Conservation (phyloP, 2,113 vertebrate genomes). For the Lichenostomus cassidix region DNA sequence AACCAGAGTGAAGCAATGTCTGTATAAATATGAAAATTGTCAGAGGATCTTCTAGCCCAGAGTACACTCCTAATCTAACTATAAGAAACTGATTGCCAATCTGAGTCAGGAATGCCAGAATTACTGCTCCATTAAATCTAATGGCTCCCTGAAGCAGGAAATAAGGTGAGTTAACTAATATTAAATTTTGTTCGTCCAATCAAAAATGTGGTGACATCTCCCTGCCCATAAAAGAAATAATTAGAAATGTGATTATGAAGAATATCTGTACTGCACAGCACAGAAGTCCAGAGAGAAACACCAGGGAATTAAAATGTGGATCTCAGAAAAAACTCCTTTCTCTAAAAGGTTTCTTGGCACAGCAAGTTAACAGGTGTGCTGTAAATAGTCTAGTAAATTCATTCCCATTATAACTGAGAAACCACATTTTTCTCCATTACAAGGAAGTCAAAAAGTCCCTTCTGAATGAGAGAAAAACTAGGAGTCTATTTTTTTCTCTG, state of each 20-base stretch:
- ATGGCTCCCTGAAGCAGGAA: conserved; percentile 59
- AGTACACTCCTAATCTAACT: conserved; percentile 55
- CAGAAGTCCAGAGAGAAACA: conserved; percentile 14
- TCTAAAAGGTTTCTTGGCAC: not conserved
- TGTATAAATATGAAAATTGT: conserved; percentile 47
- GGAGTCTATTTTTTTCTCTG: not conserved
- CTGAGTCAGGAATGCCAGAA: conserved; percentile 19
- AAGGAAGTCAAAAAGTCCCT: not conserved
- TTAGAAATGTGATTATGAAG: conserved; percentile 22
- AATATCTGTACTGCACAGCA: not conserved
- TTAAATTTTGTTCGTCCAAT: conserved; percentile 53
- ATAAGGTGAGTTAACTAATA: conserved; percentile 41
- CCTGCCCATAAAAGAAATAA: not conserved
- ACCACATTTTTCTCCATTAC: not conserved
- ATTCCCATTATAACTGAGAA: not conserved
- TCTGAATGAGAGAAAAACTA: not conserved
- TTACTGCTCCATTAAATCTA: conserved; percentile 65
- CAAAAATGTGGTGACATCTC: conserved; percentile 37
- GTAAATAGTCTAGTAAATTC: conserved; percentile 5
- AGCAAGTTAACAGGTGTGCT: not conserved
- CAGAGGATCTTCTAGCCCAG: conserved; percentile 17
- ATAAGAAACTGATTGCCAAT: conserved; percentile 44
- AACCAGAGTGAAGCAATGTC: conserved; percentile 22
- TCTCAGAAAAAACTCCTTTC: not conserved
- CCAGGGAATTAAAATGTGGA: not conserved